Evolutionary conservation across 2,888 invertebrate species (phyloP).

Genomic region (Acronicta leporina): DNA sequence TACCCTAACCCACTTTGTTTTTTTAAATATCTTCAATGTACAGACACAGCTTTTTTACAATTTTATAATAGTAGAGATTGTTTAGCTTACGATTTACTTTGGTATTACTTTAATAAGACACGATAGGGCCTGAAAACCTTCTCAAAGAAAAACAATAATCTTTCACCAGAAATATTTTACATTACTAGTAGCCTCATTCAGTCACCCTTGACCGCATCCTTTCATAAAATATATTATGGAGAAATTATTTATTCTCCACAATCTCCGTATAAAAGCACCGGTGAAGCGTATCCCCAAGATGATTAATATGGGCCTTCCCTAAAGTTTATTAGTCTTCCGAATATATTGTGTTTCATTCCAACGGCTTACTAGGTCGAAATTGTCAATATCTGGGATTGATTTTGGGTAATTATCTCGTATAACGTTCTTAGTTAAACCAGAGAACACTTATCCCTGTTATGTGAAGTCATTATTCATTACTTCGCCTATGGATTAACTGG

Average conservation of each 20-base stretch:
- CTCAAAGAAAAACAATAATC: background rate
- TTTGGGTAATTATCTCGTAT: constrained; percentile 42
- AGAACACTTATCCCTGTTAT: constrained; percentile 36
- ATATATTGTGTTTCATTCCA: constrained; percentile 42
- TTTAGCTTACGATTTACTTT: too few relatives aligned
- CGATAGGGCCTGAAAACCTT: background rate
- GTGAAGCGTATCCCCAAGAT: constrained; percentile 41
- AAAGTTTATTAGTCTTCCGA: constrained; percentile 37
- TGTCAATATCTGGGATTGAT: constrained; percentile 45
- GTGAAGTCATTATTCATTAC: constrained; percentile 38
- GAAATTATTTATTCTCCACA: constrained; percentile 49
- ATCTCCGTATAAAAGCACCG: constrained; percentile 30
- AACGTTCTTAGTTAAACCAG: constrained; percentile 13
- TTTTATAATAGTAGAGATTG: too few relatives aligned
- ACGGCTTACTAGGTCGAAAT: constrained; percentile 29
- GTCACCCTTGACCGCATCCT: constrained; percentile 26
- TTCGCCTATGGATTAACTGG: constrained; percentile 32
- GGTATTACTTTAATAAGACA: too few relatives aligned
- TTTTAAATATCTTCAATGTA: too few relatives aligned
- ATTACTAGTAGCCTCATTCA: constrained; percentile 7
- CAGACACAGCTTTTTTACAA: too few relatives aligned
- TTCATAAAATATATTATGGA: constrained; percentile 43
- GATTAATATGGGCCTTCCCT: constrained; percentile 43
- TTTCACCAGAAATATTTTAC: constrained; percentile 13
- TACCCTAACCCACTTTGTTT: too few relatives aligned